These are phyloP conservation scores for Propsilocerus akamusi DNA, from an alignment of 1,140 invertebrate species.

Conservation along the genomic window DNA sequence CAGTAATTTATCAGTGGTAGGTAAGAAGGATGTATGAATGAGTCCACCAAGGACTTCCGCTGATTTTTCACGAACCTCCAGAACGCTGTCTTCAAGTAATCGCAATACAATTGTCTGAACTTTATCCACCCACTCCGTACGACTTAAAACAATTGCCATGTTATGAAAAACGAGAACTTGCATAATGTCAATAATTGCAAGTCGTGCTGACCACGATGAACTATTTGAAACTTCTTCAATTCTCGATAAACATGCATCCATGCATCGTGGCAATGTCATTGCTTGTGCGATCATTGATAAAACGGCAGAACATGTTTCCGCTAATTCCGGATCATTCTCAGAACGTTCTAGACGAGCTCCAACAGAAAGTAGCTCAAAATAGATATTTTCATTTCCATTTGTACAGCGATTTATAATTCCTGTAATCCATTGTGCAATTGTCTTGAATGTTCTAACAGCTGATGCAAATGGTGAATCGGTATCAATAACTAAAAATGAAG, in stretches of 20 bases:
- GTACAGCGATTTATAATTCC: constrained; percentile 27
- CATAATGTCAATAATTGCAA: constrained; percentile 50
- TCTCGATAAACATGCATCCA: constrained; percentile 28
- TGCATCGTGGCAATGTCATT: constrained; percentile 28
- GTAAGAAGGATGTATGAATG: constrained; percentile 66
- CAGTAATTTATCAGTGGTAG: constrained; percentile 33
- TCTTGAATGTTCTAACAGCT: constrained; percentile 24
- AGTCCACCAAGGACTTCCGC: constrained; percentile 67
- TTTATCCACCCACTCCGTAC: constrained; percentile 29
- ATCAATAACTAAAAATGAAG: not conserved
- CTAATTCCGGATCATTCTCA: constrained; percentile 64
- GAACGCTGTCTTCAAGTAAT: constrained; percentile 44
- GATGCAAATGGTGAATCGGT: not conserved
- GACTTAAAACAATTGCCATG: constrained; percentile 47
- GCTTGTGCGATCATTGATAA: constrained; percentile 43
- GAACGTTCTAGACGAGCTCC: constrained; percentile 57
- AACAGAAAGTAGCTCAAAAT: constrained; percentile 41
- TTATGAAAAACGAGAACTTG: constrained; percentile 73
- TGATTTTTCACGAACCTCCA: constrained; percentile 66
- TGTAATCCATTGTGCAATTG: constrained; percentile 29
- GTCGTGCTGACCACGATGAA: constrained; percentile 60
- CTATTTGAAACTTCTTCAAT: constrained; percentile 27
- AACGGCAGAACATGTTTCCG: constrained; percentile 39
- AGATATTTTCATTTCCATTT: constrained; percentile 28
- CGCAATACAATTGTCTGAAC: constrained; percentile 39